Conservation (phyloP, 2,797 vertebrate genomes). For the Tokudaia tokunoshimensis region DNA sequence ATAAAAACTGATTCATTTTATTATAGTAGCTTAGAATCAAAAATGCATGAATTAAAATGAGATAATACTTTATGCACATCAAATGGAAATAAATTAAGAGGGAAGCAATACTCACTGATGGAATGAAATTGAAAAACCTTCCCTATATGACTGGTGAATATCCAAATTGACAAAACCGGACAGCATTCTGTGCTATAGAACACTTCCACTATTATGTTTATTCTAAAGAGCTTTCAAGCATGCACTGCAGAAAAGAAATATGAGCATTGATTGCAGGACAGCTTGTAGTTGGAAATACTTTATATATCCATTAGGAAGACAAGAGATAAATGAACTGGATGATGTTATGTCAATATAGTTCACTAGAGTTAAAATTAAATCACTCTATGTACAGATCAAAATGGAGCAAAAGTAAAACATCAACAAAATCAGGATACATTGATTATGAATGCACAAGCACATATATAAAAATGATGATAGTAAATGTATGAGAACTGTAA, state of each 20-base stretch:
- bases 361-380: constrained; percentile 37
- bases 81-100: neutral
- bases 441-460: neutral
- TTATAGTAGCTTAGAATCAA: neutral
- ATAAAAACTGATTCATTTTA: neutral
- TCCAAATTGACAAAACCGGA: neutral
- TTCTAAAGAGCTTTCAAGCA: neutral
- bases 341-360: constrained; percentile 1
- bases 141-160: neutral
- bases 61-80: neutral
- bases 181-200: neutral
- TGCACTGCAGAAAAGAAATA: neutral
- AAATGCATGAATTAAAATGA: constrained; percentile 29
- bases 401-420: neutral
- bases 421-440: neutral
- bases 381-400: neutral
- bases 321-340: constrained; percentile 19
- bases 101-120: neutral
- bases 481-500: neutral
- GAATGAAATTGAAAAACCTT: neutral
- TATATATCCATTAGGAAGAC: constrained; percentile 57
- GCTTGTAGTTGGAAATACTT: constrained; percentile 58
- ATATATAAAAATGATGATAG: neutral
- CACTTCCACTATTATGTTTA: neutral
- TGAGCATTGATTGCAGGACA: neutral